Conservation (phyloP, 2,113 vertebrate genomes). For the Tiliqua scincoides region DNA sequence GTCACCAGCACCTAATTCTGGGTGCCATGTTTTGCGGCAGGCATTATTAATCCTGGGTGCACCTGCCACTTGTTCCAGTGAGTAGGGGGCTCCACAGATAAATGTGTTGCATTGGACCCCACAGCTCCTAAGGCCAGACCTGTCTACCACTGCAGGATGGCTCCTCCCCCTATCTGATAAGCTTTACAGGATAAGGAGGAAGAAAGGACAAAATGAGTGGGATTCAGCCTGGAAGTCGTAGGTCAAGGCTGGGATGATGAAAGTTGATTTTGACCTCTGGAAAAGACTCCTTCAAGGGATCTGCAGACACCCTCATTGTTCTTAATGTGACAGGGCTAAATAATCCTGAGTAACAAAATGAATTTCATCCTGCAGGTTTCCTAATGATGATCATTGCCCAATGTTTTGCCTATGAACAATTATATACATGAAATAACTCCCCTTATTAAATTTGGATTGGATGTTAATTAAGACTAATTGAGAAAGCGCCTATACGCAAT, state of each 20-base stretch:
- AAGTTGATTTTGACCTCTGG: not conserved
- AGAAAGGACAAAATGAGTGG: not conserved
- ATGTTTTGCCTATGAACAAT: conserved; percentile 45
- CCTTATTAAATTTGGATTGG: conserved; percentile 66
- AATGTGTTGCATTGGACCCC: too few relatives aligned
- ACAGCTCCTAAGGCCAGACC: too few relatives aligned
- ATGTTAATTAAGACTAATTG: conserved; percentile 64
- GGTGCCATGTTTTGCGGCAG: too few relatives aligned
- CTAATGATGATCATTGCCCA: conserved; percentile 33
- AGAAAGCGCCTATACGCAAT: conserved; percentile 50
- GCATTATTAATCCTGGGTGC: too few relatives aligned
- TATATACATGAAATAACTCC: conserved; percentile 47
- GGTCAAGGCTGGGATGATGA: not conserved
- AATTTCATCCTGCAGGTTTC: conserved; percentile 1
- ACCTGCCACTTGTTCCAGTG: too few relatives aligned
- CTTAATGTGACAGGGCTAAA: conserved; percentile 32
- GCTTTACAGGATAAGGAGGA: not conserved
- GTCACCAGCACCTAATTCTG: too few relatives aligned
- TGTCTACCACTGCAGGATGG: too few relatives aligned
- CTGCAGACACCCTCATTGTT: not conserved
- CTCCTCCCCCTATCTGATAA: too few relatives aligned
- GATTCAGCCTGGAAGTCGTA: too few relatives aligned
- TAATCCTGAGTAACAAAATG: conserved; percentile 21
- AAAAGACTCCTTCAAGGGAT: not conserved
- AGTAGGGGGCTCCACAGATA: too few relatives aligned